Evolutionary conservation across 1,140 invertebrate genomes (phyloP).

Genomic region (Microvelia longipes): DNA sequence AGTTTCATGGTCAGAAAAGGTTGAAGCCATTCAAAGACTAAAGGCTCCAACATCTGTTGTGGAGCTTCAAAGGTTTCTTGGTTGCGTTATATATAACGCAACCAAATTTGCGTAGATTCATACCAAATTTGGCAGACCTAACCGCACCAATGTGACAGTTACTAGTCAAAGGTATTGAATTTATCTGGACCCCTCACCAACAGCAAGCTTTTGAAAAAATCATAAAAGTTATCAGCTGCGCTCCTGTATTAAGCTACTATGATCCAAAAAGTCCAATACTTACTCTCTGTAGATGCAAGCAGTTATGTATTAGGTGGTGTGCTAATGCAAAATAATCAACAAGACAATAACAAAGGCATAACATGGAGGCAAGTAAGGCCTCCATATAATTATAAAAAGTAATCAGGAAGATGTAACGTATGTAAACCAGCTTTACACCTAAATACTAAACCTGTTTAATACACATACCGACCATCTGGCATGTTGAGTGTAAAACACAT

Average conservation of each 20-base stretch:
- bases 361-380: too few species aligned
- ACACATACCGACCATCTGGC: too few species aligned
- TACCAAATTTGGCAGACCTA: neutral
- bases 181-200: neutral
- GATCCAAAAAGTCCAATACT: neutral
- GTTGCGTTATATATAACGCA: neutral
- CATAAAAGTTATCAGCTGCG: neutral
- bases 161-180: neutral
- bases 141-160: neutral
- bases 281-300: neutral
- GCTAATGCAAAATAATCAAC: neutral
- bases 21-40: neutral
- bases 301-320: neutral
- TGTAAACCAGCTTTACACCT: too few species aligned
- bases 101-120: too few species aligned
- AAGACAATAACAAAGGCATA: too few species aligned
- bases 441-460: too few species aligned
- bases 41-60: neutral
- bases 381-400: too few species aligned
- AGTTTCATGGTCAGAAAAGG: neutral
- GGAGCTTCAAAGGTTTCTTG: neutral
- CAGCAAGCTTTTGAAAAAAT: neutral
- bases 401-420: too few species aligned
- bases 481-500: too few species aligned
- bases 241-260: neutral